Conservation (phyloP, 1,140 invertebrate species). For the Acromyrmex charruanus region DNA sequence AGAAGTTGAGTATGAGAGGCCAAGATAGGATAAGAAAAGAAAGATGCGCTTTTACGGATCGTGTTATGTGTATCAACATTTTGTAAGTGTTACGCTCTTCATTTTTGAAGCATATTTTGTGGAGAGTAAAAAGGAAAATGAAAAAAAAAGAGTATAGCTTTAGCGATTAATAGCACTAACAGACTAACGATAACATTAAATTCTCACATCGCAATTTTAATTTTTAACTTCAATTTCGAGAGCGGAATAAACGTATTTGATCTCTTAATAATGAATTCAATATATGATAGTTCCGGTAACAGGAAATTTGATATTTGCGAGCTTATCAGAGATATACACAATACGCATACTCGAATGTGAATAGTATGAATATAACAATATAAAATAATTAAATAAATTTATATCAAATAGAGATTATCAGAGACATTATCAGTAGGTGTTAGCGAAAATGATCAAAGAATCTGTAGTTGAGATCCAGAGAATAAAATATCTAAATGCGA, state of each 20-base stretch:
- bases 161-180: background rate
- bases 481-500: background rate
- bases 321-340: background rate
- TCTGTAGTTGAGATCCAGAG: background rate
- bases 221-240: background rate
- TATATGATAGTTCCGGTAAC: background rate
- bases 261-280: background rate
- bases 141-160: conserved; percentile 27
- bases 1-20: conserved; percentile 42
- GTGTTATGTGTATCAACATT: background rate
- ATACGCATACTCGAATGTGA: background rate
- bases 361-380: background rate
- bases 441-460: background rate
- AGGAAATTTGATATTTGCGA: conserved; percentile 18
- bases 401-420: background rate
- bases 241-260: background rate
- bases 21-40: conserved; percentile 17
- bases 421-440: background rate
- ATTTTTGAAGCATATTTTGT: background rate
- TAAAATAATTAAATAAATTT: background rate
- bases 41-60: background rate
- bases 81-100: conserved; percentile 26
- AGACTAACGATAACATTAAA: background rate
- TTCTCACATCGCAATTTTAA: background rate
- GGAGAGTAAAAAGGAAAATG: conserved; percentile 41